phyloP scores from a whole-genome alignment of 92 coral and sea anemone genomes.

The Ricordea florida region DNA sequence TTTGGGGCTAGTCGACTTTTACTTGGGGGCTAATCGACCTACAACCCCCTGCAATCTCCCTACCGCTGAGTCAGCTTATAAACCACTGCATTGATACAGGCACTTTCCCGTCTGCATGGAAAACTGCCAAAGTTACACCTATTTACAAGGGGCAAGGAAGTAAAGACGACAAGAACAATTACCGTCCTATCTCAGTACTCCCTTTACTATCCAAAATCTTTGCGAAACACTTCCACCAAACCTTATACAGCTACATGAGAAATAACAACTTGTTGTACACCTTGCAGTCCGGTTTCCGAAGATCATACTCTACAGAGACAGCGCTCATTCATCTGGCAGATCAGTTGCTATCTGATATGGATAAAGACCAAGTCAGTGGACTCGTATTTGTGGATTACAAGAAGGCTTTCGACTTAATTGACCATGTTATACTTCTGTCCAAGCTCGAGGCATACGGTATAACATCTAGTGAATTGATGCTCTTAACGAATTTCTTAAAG shows the following conservation, averaged over 20 bases:
- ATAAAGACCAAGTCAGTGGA: conserved; percentile 36
- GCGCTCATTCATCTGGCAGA: conserved; percentile 22
- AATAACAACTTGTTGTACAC: conserved; percentile 2
- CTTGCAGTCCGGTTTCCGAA: conserved; percentile 25
- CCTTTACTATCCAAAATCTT: conserved; percentile 5
- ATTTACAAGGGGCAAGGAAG: too few relatives aligned
- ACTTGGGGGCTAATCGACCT: too few relatives aligned
- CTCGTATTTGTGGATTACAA: conserved; percentile 19
- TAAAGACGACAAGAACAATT: too few relatives aligned
- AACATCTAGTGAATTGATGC: conserved; percentile 3
- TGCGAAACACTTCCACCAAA: conserved; percentile 21
- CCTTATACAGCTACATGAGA: not conserved
- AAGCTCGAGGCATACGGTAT: conserved; percentile 38
- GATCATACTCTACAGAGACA: conserved; percentile 10
- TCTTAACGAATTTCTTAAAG: conserved; percentile 7
- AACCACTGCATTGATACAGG: too few relatives aligned
- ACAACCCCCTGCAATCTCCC: too few relatives aligned
- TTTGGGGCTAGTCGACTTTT: too few relatives aligned
- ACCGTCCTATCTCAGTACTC: conserved; percentile 20
- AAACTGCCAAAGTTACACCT: too few relatives aligned
- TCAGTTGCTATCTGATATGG: conserved; percentile 34
- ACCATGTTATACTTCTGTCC: conserved; percentile 21
- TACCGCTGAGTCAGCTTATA: too few relatives aligned
- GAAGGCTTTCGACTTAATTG: conserved; percentile 47
- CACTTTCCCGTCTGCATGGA: too few relatives aligned